Percentiles rank a stretch among this genome's conserved stretches.
These are phyloP conservation scores for Beris chalybata DNA, from an alignment of 2,888 invertebrate species.

Conservation along the genomic window DNA sequence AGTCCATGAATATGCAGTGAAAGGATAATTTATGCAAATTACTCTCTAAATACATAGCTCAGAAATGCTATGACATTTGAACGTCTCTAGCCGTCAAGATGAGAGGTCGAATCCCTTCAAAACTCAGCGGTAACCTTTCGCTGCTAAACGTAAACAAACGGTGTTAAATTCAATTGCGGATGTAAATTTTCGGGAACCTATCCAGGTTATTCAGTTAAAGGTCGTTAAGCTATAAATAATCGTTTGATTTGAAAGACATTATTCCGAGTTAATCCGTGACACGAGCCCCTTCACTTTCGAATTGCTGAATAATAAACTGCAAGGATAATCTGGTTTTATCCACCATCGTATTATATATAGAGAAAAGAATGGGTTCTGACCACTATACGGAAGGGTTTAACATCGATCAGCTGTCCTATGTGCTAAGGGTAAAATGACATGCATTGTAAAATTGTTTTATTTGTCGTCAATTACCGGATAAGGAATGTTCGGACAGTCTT, in stretches of 20 bases:
- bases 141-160: slow-evolving; percentile 11
- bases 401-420: slow-evolving; percentile 3
- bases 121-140: neutral
- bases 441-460: neutral
- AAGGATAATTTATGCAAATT: slow-evolving; percentile 57
- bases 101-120: neutral
- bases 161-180: slow-evolving; percentile 34
- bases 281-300: neutral
- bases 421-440: neutral
- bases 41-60: slow-evolving; percentile 36
- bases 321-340: neutral
- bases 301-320: slow-evolving; percentile 3
- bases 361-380: neutral
- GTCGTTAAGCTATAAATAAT: slow-evolving; percentile 35
- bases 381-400: slow-evolving; percentile 4
- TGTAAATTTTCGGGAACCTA: slow-evolving; percentile 35
- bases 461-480: slow-evolving; percentile 60
- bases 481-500: slow-evolving; percentile 61
- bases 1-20: slow-evolving; percentile 53
- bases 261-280: neutral
- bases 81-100: neutral
- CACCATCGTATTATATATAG: too few relatives aligned
- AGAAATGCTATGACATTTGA: slow-evolving; percentile 20
- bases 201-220: slow-evolving; percentile 31
- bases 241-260: slow-evolving; percentile 10